These are phyloP conservation scores for Bradypus variegatus DNA, from an alignment of 2,797 vertebrate species.

Conservation along the genomic window DNA sequence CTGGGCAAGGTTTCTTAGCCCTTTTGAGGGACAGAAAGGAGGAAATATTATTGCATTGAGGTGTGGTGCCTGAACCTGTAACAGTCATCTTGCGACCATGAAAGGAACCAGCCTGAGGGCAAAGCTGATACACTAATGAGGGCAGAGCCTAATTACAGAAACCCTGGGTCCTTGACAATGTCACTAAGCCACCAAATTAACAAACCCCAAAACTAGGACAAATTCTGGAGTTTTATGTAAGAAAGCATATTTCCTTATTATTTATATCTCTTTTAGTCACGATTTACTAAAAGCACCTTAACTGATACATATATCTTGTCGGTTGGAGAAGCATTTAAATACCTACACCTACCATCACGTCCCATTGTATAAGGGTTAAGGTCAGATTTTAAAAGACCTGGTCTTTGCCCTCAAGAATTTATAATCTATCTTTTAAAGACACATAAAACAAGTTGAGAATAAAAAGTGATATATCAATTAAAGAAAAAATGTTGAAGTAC, in stretches of 20 bases:
- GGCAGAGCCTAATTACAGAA: neutral
- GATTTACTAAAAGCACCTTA: constrained; percentile 22
- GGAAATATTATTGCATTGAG: neutral
- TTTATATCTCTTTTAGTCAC: constrained; percentile 24
- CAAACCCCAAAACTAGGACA: neutral
- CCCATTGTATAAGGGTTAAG: neutral
- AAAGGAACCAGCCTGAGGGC: constrained; percentile 11
- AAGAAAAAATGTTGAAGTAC: constrained; percentile 24
- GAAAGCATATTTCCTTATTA: neutral
- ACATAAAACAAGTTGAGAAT: neutral
- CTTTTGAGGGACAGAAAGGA: neutral
- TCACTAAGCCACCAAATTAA: constrained; percentile 16
- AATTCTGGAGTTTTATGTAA: neutral
- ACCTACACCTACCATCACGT: neutral
- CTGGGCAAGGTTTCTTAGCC: constrained; percentile 21
- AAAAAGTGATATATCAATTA: neutral
- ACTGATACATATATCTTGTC: neutral
- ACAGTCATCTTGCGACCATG: neutral
- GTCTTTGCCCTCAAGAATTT: constrained; percentile 10
- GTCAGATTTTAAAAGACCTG: constrained; percentile 31
- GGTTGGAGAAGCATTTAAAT: neutral
- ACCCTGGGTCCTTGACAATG: neutral
- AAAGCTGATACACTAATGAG: neutral
- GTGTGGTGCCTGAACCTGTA: neutral
- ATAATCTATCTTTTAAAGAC: constrained; percentile 7